Conservation (phyloP, 2,797 vertebrate genomes). For the Huso huso region DNA sequence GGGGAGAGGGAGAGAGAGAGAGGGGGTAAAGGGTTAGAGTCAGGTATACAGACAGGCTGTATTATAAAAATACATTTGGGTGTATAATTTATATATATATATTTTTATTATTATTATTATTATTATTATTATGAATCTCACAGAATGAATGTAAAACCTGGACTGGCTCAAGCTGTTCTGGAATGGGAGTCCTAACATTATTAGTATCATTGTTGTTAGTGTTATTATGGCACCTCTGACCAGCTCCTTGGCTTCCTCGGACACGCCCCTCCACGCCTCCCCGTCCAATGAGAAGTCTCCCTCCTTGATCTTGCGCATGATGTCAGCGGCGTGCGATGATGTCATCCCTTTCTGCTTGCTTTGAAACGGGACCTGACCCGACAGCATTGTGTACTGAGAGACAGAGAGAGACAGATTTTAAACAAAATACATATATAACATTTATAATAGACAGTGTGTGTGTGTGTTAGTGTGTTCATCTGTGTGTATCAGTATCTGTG, state of each 20-base stretch:
- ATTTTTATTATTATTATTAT: no score
- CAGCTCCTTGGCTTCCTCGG: slow-evolving; percentile 82
- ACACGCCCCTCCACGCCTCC: slow-evolving; percentile 66
- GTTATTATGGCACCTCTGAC: slow-evolving; percentile 69
- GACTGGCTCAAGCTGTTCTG: no score
- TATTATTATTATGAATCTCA: background rate
- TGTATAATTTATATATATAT: background rate
- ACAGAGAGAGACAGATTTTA: background rate
- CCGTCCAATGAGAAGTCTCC: slow-evolving; percentile 83
- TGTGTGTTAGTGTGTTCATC: no score
- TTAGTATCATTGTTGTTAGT: no score
- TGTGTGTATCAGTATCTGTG: no score
- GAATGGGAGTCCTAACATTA: no score
- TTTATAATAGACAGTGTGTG: no score
- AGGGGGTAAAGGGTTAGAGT: background rate
- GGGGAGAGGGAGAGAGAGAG: background rate
- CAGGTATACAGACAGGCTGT: background rate
- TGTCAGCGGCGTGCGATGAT: slow-evolving; percentile 74
- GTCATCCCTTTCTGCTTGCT: slow-evolving; percentile 68
- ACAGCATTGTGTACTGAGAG: slow-evolving; percentile 85
- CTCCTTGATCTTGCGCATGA: slow-evolving; percentile 89
- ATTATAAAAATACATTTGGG: background rate
- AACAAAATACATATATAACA: no score
- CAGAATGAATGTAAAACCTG: background rate
- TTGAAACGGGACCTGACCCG: slow-evolving; percentile 87